A percentile compares a stretch with the other conserved stretches of the same genome.
Evolutionary conservation across 2,888 invertebrate species (phyloP).

Genomic region (Caradrina clavipalpis): DNA sequence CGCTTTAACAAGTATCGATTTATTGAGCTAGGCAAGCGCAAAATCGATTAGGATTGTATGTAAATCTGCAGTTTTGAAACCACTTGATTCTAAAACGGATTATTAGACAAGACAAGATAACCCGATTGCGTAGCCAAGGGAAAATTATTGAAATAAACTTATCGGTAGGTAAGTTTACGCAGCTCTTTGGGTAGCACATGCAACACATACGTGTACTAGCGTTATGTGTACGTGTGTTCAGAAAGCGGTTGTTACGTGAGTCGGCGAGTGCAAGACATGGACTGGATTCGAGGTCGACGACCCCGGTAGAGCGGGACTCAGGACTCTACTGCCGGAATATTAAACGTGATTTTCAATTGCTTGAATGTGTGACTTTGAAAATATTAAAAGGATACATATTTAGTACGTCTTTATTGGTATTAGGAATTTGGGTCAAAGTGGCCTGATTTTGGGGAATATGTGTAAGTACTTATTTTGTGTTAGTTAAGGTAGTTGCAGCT

Average conservation of each 20-base stretch:
- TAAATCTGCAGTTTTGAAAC: constrained; percentile 44
- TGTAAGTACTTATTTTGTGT: background rate
- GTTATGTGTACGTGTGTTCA: constrained; percentile 73
- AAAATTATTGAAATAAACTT: constrained; percentile 38
- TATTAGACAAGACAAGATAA: constrained; percentile 22
- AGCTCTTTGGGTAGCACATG: constrained; percentile 52
- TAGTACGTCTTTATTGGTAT: constrained; percentile 3
- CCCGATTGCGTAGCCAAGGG: constrained; percentile 13
- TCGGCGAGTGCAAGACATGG: constrained; percentile 87
- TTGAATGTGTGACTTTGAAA: constrained; percentile 53
- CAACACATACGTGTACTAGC: constrained; percentile 62
- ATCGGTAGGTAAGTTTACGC: constrained; percentile 42
- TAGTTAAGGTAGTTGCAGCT: background rate
- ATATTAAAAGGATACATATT: constrained; percentile 14
- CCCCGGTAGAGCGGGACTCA: constrained; percentile 87
- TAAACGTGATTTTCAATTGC: constrained; percentile 71
- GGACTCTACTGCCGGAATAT: constrained; percentile 87
- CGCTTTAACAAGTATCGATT: constrained; percentile 32
- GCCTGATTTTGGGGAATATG: background rate
- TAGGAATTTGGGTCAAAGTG: background rate
- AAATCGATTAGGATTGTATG: constrained; percentile 53
- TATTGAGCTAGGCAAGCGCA: constrained; percentile 29
- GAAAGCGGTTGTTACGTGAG: constrained; percentile 88
- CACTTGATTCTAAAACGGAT: constrained; percentile 8
- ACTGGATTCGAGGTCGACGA: constrained; percentile 88